Evolutionary conservation across 2,797 vertebrate genomes (phyloP), one percentile per base, ranked within the genome.

Genomic region (Gila robusta): DNA sequence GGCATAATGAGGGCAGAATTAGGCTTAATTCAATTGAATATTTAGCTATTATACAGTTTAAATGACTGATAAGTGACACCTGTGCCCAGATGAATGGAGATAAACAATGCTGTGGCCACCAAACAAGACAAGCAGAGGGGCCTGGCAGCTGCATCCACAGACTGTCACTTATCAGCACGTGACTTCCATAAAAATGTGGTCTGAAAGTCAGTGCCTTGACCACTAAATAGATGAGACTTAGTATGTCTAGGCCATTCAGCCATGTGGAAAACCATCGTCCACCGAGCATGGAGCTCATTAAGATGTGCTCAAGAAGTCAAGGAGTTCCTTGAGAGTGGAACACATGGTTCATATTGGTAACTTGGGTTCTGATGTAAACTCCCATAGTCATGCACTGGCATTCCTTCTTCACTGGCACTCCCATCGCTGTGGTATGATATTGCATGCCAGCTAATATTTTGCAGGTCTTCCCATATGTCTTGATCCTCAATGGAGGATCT

Each of bases 381-480:
- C 76, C 14, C 26, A 52, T 74, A 82, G 21, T 83, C 66, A 17
- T 82, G 62, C 73, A 44, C 52, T 84, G 70, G 41, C 83, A 74
- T 71, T 81, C 90, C 81, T 41, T 17, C 85, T 86, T 87, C 70
- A 67, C n/a, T 62, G 54, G 62, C 73, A 49, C 47, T 79, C 91
- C 86, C 87, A 86, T 89, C 87, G 82, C 32, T 81, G 85, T 87
- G 70, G 26, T 85, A 85, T 89, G 89, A 86, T 86, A 92, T 88
- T 87, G 49, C 84, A 87, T 89, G 69, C 67, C 69, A 85, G 87
- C 82, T 92, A 91, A 91, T 93, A 90, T 90, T 91, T 92, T 92
- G 80, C 88, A 69, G 89, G 89, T 89, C 88, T 90, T 62, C 84
- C 87, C 91, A 90, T 92, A 88, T 92, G 91, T 90, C 91, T 93